A percentile compares a stretch with the other conserved stretches of the same genome.
Evolutionary conservation across 2,888 invertebrate species (phyloP).

Genomic region (Drosophila planitibia): DNA sequence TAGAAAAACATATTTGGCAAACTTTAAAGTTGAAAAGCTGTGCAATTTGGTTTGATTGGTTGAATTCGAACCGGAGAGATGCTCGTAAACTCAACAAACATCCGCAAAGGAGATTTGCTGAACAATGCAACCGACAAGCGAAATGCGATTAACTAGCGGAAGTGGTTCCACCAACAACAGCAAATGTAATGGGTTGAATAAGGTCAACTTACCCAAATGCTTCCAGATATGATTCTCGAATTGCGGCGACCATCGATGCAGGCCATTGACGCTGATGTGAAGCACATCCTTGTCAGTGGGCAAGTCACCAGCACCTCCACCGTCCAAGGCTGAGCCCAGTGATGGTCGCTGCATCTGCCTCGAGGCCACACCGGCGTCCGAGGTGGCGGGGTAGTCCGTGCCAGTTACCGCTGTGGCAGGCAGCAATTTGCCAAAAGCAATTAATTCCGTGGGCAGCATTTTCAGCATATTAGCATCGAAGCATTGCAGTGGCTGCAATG

Average conservation of each 20-base stretch:
- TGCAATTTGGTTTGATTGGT: constrained; percentile 67
- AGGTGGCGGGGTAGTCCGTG: constrained; percentile 15
- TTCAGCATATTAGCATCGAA: constrained; percentile 84
- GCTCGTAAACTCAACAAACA: constrained; percentile 22
- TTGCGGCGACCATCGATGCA: constrained; percentile 84
- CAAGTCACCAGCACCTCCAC: constrained; percentile 8
- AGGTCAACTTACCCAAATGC: constrained; percentile 83
- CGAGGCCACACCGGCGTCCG: constrained; percentile 43
- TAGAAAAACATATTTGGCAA: background rate
- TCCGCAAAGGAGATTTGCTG: constrained; percentile 35
- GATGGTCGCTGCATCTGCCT: constrained; percentile 59
- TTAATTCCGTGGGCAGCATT: constrained; percentile 85
- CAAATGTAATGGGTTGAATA: no score
- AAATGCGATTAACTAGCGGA: constrained; percentile 69
- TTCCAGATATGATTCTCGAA: constrained; percentile 85
- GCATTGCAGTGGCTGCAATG: constrained; percentile 82
- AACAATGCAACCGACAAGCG: constrained; percentile 64
- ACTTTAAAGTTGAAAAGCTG: background rate
- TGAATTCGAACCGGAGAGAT: constrained; percentile 31
- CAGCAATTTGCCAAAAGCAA: constrained; percentile 85
- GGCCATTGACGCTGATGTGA: constrained; percentile 84
- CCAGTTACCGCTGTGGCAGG: constrained; percentile 61
- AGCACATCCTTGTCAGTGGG: constrained; percentile 76
- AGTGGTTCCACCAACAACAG: constrained; percentile 17
- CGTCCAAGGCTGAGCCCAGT: constrained; percentile 30